Base-by-base conservation (phyloP, 2,797 vertebrate genomes). In the Ispidina lecontei region DNA sequence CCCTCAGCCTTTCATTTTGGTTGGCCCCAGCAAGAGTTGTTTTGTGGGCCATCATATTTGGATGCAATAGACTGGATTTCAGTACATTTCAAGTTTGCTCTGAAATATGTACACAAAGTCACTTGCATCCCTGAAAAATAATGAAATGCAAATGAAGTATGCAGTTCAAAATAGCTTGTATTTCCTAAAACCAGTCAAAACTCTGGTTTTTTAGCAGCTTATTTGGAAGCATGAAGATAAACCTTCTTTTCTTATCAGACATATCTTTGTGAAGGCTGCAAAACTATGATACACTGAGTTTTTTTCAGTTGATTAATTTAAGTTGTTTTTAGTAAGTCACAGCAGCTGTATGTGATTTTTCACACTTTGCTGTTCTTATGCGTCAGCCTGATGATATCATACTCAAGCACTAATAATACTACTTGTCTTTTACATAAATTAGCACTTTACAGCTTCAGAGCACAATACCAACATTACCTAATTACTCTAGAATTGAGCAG, bases 401-500 rank as follows among this genome's bases (percentile, higher is more conserved):
- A 93, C 72, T 87, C 65, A 59, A 90, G 84, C 75, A 89, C 88
- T 94, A 93, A 87, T 90, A 94, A 65, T 87, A 69, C 46, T 89
- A 44, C 60, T 95, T 2, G 29, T 39, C 70, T 92, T 94, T 93
- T 93, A 89, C 91, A 91, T 93, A 94, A 96, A 96, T 96, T 96
- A 96, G 81, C 95, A 91, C 88, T 93, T 94, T 86, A 87, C 84
- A 93, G 75, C 78, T 90, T 94, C 84, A 83, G 91, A 91, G 88
- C 58, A 80, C 78, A 96, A 94, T 69, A 90, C 78, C 68, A 91
- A 56, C 89, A 90, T 95, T 95, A 91, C 81, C 81, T 95, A 92
- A 96, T 94, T 96, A 89, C 81, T 91, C 72, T 70, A 91, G 90
- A 93, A 94, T 72, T 87, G 75, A 90, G 62, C 75, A 70, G 79